These are phyloP conservation scores for Andrena hattorfiana DNA, from an alignment of 2,888 invertebrate species.

Conservation along the genomic window DNA sequence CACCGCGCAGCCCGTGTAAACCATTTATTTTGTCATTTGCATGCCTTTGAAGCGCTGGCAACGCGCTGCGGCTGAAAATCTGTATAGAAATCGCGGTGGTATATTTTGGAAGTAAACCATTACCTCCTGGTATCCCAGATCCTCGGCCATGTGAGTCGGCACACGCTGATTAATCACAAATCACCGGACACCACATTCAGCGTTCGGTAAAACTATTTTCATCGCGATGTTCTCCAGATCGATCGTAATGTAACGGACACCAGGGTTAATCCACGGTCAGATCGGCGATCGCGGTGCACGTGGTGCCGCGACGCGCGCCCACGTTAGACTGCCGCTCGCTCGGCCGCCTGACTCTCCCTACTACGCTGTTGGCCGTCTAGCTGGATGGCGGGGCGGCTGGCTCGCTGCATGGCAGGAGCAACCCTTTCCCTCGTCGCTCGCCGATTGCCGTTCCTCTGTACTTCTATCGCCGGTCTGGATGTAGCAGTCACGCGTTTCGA, in stretches of 20 bases:
- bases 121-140: slow-evolving; percentile 35
- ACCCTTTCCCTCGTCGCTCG: slow-evolving; percentile 57
- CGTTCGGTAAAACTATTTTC: background rate
- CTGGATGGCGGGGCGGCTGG: slow-evolving; percentile 59
- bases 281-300: slow-evolving; percentile 64
- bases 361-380: slow-evolving; percentile 70
- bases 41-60: background rate
- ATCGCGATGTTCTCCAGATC: background rate
- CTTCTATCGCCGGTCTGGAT: background rate
- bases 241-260: background rate
- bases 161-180: slow-evolving; percentile 37
- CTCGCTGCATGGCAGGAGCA: slow-evolving; percentile 59
- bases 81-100: background rate
- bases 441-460: background rate
- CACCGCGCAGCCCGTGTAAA: slow-evolving; percentile 17
- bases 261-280: slow-evolving; percentile 15
- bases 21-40: background rate
- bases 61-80: background rate
- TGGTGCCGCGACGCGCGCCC: slow-evolving; percentile 80
- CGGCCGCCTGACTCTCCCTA: slow-evolving; percentile 83
- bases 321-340: slow-evolving; percentile 82
- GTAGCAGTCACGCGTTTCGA: slow-evolving; percentile 33
- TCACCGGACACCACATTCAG: slow-evolving; percentile 31
- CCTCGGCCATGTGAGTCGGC: background rate
- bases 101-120: background rate